Percentiles rank a stretch among this genome's conserved stretches.
Evolutionary conservation across 1,140 invertebrate genomes (phyloP).

Genomic region (Macrosteles quadrilineatus): DNA sequence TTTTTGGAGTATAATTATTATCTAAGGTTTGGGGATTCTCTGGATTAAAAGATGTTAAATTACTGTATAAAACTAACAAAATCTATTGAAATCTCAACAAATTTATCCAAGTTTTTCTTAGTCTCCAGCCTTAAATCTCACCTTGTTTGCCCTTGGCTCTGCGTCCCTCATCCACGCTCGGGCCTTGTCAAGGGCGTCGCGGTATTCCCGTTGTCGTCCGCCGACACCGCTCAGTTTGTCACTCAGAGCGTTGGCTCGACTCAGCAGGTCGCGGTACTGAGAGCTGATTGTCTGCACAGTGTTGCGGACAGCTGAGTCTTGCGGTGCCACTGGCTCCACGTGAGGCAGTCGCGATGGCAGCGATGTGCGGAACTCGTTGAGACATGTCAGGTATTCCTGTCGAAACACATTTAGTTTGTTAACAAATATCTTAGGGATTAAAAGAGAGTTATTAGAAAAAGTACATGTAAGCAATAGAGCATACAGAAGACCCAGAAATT

Average conservation of each 20-base stretch:
- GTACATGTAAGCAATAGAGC: background rate
- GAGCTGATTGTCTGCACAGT: slow-evolving; percentile 70
- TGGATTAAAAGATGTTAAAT: too few species aligned
- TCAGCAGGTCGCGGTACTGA: slow-evolving; percentile 74
- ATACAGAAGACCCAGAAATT: background rate
- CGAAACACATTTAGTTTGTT: slow-evolving; percentile 25
- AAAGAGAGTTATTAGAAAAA: too few species aligned
- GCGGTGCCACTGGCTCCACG: slow-evolving; percentile 64
- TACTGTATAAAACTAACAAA: too few species aligned
- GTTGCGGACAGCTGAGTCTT: slow-evolving; percentile 68
- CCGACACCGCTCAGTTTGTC: slow-evolving; percentile 76
- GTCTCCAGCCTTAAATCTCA: slow-evolving; percentile 50
- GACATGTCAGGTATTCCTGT: slow-evolving; percentile 72
- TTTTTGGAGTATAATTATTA: too few species aligned
- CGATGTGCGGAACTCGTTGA: slow-evolving; percentile 83
- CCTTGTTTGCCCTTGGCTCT: slow-evolving; percentile 55
- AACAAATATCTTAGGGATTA: too few species aligned
- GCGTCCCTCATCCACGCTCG: slow-evolving; percentile 77
- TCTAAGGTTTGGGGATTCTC: too few species aligned
- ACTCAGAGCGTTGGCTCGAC: slow-evolving; percentile 77
- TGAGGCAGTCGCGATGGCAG: slow-evolving; percentile 77
- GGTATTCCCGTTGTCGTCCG: slow-evolving; percentile 77
- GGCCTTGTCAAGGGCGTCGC: slow-evolving; percentile 80
- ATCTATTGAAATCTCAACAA: too few species aligned
- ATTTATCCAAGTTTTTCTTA: too few species aligned